Evolutionary conservation across 2,113 vertebrate species (phyloP), one percentile per base, ranked within the genome.

Genomic region (Mohoua ochrocephala): DNA sequence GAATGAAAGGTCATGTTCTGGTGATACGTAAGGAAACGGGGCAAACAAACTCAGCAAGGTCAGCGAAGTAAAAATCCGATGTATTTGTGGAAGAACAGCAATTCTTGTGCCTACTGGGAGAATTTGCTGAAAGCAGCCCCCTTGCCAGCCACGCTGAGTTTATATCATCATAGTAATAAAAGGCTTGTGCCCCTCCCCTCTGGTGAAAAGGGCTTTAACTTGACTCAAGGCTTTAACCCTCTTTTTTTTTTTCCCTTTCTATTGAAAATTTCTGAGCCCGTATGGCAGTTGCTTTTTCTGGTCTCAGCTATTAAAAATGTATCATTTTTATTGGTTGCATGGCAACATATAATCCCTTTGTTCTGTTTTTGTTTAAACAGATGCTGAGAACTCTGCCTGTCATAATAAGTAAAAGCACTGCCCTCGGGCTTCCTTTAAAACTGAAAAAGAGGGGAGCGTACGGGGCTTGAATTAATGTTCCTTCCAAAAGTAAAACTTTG

Each of bases 291-390:
- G 59, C 73, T 89, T 93, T 88, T 91, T 59, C 60, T 77, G 54
- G 63, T 84, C 84, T 61, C 16, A 12, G 44, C 89, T 93, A 91
- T 96, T 97, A 97, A 96, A 97, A 93, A 85, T 89, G 89, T 74
- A 84, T 94, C 61, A 76, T 88, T 96, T 96, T 93, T 96, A 88
- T 88, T 81, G 79, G 96, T 97, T 94, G 96, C 95, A 60, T 95
- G 91, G 97, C 95, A 97, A 97, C 95, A 85, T 86, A 95, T 47
- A 89, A 94, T 93, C 71, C 61, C 71, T 96, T 95, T 95, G 87
- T 97, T 97, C 93, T 94, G 74, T 81, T 96, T 96, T 92, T 89
- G 96, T 94, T 92, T 93, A 91, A 96, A 82, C 94, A 97, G 95
- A 92, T 89, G 92, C 96, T 89, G 94, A 95, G 87, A 86, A 82